Base-by-base conservation (phyloP, 1,140 invertebrate species). In the Drosophila gunungcola region DNA sequence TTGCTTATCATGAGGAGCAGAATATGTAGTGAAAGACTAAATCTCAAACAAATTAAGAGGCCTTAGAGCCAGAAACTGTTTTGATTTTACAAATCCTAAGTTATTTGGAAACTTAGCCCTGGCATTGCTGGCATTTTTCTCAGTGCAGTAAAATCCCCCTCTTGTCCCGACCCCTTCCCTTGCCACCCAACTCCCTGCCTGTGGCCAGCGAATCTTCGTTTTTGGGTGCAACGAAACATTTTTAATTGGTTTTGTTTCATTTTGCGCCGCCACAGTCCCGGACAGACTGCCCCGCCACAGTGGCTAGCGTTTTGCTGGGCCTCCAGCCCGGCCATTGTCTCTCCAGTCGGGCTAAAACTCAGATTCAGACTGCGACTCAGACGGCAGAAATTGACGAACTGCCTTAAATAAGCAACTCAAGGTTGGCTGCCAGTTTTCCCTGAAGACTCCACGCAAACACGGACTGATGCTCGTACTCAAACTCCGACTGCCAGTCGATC, bases 171-270 rank as follows among this genome's bases (percentile, higher is more conserved):
- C 38, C 16, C 27, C 21, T 5, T 21, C 51, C 45, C 13, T 27
- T 45, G 11, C 42, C 67, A 7, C 10, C 55, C 29, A 29, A 42
- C 29, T 9, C 11, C 38, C 38, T 9, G 49, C 57, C 39, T 3
- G 21, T 7, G 43, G 13, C 34, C 65, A 60, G 36, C 55, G 78
- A 80, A 85, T 73, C 83, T 83, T 83, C 84, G 83, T 88, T 84
- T 89, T 89, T 89, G 85, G 85, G 84, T 89, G 80, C 86, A 90
- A 90, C 79, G 79, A 90, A 90, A 90, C 86, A 90, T 90, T 90
- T 90, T 90, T 90, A 90, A 90, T 90, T 90, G 86, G 86, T 90
- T 90, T 90, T 90, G 86, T 90, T 90, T 90, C 86, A 88, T 89
- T 89, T 86, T 86, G 78, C 78, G 81, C 77, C 78, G 73, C 74